These are phyloP conservation scores for Isaurus tuberculatus DNA, from an alignment of 92 coral and sea anemone genomes.

Conservation along the genomic window DNA sequence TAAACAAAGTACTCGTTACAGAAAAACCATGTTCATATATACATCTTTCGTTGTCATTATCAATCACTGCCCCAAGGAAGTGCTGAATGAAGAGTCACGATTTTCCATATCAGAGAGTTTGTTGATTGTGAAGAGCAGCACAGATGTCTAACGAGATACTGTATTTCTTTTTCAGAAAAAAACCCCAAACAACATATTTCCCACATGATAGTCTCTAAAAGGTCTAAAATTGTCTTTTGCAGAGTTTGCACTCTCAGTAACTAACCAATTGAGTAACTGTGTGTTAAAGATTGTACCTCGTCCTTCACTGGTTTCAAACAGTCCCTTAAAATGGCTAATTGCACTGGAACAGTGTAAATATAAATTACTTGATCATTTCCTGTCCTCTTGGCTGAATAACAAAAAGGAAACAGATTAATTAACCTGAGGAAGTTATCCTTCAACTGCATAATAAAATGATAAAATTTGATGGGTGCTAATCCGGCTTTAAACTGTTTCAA, in stretches of 20 bases:
- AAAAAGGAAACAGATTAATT: not conserved
- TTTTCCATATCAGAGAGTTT: no score
- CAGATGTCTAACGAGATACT: not conserved
- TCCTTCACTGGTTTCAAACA: not conserved
- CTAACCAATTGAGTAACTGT: not conserved
- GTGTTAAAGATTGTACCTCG: not conserved
- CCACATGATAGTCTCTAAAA: not conserved
- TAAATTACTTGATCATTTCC: not conserved
- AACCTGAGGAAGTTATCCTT: no score
- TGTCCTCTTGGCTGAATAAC: slow-evolving; percentile 41
- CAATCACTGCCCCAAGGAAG: no score
- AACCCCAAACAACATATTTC: not conserved
- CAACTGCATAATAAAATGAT: no score
- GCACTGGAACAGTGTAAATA: not conserved
- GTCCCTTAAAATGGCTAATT: not conserved
- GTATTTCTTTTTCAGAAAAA: not conserved
- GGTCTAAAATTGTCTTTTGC: not conserved
- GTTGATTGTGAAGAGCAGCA: no score
- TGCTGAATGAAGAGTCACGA: no score
- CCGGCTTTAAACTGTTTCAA: no score
- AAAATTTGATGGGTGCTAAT: no score
- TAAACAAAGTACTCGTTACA: no score
- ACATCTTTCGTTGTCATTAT: no score
- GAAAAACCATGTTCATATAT: no score
- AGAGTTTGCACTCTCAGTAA: no score